Evolutionary conservation across 1,140 invertebrate genomes (phyloP).

Genomic region (Sinella curviseta): DNA sequence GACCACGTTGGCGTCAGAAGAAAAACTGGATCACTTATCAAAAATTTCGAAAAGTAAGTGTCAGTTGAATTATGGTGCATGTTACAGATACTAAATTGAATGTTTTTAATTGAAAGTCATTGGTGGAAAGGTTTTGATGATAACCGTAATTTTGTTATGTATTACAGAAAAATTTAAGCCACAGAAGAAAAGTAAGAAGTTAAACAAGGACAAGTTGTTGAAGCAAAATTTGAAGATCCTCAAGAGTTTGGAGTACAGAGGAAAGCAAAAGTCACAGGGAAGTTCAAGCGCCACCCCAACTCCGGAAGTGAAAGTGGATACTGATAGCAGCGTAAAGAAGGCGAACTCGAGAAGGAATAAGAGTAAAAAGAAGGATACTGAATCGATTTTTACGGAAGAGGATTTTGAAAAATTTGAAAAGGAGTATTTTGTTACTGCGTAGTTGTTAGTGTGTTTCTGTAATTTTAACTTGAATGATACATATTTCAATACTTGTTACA

Average conservation of each 20-base stretch:
- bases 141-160: not conserved
- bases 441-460: slow-evolving; percentile 9
- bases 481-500: too few relatives aligned
- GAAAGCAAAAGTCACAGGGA: not conserved
- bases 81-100: not conserved
- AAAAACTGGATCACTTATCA: not conserved
- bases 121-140: not conserved
- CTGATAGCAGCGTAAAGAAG: not conserved
- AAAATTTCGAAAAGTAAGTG: not conserved
- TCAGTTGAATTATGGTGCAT: too few relatives aligned
- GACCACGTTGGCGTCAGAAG: not conserved
- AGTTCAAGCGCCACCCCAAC: not conserved
- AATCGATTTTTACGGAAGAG: slow-evolving; percentile 44
- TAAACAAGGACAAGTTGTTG: slow-evolving; percentile 7
- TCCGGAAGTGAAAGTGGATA: not conserved
- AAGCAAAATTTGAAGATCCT: slow-evolving; percentile 42
- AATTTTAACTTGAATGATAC: too few relatives aligned
- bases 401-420: slow-evolving; percentile 47
- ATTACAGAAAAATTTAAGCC: slow-evolving; percentile 2
- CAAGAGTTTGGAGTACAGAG: slow-evolving; percentile 27
- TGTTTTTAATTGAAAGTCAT: not conserved
- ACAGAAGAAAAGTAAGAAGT: not conserved
- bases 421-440: slow-evolving; percentile 47
- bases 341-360: not conserved
- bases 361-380: slow-evolving; percentile 13